Base-by-base conservation (phyloP, 2,797 vertebrate species). In the Discoglossus pictus region DNA sequence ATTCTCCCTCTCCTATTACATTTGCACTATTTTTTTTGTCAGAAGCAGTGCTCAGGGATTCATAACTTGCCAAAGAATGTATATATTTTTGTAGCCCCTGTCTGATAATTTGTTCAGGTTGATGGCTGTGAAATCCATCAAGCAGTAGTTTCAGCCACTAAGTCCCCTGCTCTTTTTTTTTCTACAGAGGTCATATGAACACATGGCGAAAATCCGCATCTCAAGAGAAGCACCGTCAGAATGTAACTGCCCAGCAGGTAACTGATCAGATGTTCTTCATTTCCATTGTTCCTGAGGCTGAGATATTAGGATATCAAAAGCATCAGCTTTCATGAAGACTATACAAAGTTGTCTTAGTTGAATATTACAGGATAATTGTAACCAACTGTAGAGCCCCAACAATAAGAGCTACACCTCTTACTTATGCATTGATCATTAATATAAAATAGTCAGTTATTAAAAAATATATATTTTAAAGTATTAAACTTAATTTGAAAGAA, bases 161-260 rank as follows among this genome's bases (percentile, higher is more conserved):
- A 58, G 21, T 34, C 23, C 23, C 21, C 31, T 10, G 11, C 16
- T 59, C 21, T 12, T 61, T 51, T 71, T 63, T 51, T 58, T 31
- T 70, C 71, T 46, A 4, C 87, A 99, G 97, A 94, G 88, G 82
- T 90, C 96, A 59, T 96, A 96, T 66, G 94, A 97, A 79, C 87
- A 95, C 78, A 88, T 93, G 78, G 91, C 92, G 55, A 97, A 92
- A 90, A 89, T 94, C 50, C 88, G 97, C 79, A 90, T 86, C 12
- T 91, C 88, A 11, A 92, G 96, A 81, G 88, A 98, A 81, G 80
- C 83, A 7, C 76, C 93, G 11, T 61, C 68, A 82, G 95, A 97
- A 43, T 99, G 97, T 84, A 95, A 77, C 88, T 99, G 97, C 73
- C 96, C 97, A 61, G 94, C 96, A 98, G 97, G 97, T 99, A 94